A percentile compares a stretch with the other conserved stretches of the same genome.
phyloP scores from a whole-genome alignment of 2,113 vertebrate species.

The Panthera uncia region DNA sequence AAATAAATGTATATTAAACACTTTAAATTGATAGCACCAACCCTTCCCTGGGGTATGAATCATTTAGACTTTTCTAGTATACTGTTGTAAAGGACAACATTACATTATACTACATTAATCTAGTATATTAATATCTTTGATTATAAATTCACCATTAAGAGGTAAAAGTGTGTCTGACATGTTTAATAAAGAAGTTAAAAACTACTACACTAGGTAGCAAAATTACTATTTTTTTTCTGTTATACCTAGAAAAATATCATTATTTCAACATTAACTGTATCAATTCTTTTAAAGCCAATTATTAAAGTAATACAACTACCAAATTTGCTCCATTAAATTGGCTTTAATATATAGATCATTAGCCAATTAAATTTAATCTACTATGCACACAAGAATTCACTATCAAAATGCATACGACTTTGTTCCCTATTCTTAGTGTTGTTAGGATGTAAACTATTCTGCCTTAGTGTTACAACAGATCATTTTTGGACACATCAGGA shows the following conservation, averaged over 20 bases:
- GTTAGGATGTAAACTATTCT: constrained; percentile 45
- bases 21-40: constrained; percentile 77
- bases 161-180: not conserved
- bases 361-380: constrained; percentile 46
- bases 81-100: constrained; percentile 43
- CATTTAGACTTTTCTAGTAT: constrained; percentile 69
- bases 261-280: not conserved
- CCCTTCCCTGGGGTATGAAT: constrained; percentile 74
- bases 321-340: constrained; percentile 30
- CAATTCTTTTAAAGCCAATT: constrained; percentile 24
- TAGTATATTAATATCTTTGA: constrained; percentile 59
- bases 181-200: constrained; percentile 26
- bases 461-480: constrained; percentile 59
- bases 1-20: constrained; percentile 83
- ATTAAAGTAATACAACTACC: constrained; percentile 13
- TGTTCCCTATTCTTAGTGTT: constrained; percentile 38
- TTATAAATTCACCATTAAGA: constrained; percentile 53
- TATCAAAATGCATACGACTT: constrained; percentile 33
- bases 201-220: not conserved
- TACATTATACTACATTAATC: constrained; percentile 48
- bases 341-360: constrained; percentile 27
- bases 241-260: not conserved
- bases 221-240: constrained; percentile 53
- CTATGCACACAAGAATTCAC: constrained; percentile 21
- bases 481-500: constrained; percentile 57